These are phyloP conservation scores for Carapus acus DNA, from an alignment of 2,797 vertebrate species.

Conservation along the genomic window DNA sequence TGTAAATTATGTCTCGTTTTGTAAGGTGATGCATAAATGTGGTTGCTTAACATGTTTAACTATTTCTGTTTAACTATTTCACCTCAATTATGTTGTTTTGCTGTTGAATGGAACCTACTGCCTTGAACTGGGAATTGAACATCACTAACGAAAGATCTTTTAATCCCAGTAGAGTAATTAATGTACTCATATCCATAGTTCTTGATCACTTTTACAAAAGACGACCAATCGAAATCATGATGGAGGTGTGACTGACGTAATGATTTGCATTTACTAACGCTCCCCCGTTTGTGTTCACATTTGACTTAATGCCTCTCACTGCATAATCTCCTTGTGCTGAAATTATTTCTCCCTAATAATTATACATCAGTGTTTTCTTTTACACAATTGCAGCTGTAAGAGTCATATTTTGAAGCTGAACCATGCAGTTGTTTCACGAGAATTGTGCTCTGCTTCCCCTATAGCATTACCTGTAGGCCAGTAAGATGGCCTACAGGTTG, in stretches of 20 bases:
- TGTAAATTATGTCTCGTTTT: conserved; percentile 37
- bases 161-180: conserved; percentile 49
- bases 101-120: conserved; percentile 35
- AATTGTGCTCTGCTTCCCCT: too few species aligned
- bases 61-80: conserved; percentile 40
- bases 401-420: background rate
- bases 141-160: conserved; percentile 66
- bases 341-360: background rate
- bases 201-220: conserved; percentile 41
- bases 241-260: conserved; percentile 39
- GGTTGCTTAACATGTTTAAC: conserved; percentile 52
- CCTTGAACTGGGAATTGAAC: conserved; percentile 50
- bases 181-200: conserved; percentile 51
- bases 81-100: conserved; percentile 33
- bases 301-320: conserved; percentile 51
- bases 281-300: conserved; percentile 61
- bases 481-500: too few species aligned
- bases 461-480: too few species aligned
- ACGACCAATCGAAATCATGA: conserved; percentile 35
- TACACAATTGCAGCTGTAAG: conserved; percentile 4
- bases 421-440: too few species aligned
- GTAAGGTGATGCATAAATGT: conserved; percentile 46
- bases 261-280: conserved; percentile 71
- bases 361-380: conserved; percentile 9
- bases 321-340: conserved; percentile 45